Percentiles rank a stretch among this genome's conserved stretches.
Evolutionary conservation across 2,888 invertebrate species (phyloP).

Genomic region (Cheiracanthium punctorium): DNA sequence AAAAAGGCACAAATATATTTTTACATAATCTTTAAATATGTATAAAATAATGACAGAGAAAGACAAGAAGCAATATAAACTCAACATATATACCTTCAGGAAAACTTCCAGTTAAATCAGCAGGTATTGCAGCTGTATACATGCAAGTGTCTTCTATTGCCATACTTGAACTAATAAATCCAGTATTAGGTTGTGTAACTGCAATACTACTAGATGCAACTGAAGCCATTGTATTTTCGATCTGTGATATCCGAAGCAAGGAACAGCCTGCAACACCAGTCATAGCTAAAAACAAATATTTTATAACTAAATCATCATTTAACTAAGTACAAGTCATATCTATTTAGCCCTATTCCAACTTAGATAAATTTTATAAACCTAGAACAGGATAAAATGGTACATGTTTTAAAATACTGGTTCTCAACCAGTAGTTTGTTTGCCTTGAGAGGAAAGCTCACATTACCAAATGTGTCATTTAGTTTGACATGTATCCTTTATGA

Average conservation of each 20-base stretch:
- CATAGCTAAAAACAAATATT: slow-evolving; percentile 57
- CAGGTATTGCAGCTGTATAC: slow-evolving; percentile 43
- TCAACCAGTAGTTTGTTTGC: too few relatives aligned
- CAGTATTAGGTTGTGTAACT: slow-evolving; percentile 11
- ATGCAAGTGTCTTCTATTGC: slow-evolving; percentile 40
- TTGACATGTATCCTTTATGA: too few relatives aligned
- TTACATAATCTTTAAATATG: too few relatives aligned
- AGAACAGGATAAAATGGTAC: too few relatives aligned
- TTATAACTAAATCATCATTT: too few relatives aligned
- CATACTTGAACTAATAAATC: slow-evolving; percentile 42
- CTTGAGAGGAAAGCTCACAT: too few relatives aligned
- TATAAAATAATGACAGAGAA: background rate
- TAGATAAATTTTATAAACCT: too few relatives aligned
- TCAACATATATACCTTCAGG: slow-evolving; percentile 58
- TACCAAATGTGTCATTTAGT: too few relatives aligned
- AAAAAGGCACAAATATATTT: too few relatives aligned
- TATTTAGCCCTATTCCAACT: too few relatives aligned
- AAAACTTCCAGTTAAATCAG: slow-evolving; percentile 52
- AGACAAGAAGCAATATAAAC: background rate
- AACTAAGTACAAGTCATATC: too few relatives aligned
- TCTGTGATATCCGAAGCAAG: slow-evolving; percentile 11
- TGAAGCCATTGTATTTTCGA: background rate
- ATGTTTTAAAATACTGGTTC: too few relatives aligned
- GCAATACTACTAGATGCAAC: slow-evolving; percentile 16
- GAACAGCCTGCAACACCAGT: slow-evolving; percentile 49